A percentile compares a stretch with the other conserved stretches of the same genome.
These are phyloP conservation scores for Tolypeutes matacus DNA, from an alignment of 2,797 vertebrate species.

Conservation along the genomic window DNA sequence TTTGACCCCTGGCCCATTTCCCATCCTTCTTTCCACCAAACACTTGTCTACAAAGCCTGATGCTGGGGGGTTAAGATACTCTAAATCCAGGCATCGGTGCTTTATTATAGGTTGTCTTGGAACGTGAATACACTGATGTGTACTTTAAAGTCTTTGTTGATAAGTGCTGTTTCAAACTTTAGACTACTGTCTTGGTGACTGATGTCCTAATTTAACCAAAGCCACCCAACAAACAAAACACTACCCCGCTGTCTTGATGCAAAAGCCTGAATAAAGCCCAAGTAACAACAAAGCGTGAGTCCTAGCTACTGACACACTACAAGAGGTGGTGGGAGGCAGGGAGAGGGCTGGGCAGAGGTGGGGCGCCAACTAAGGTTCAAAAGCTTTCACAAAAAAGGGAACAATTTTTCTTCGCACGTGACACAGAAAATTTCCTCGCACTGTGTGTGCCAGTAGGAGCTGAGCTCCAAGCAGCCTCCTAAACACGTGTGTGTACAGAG, in stretches of 20 bases:
- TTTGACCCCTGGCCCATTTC: background rate
- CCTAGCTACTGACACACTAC: background rate
- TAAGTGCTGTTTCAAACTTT: background rate
- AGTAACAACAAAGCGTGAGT: background rate
- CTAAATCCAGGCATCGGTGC: background rate
- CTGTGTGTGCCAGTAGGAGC: background rate
- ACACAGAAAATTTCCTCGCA: background rate
- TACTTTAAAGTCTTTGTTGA: background rate
- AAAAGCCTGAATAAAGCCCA: background rate
- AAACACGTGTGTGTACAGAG: rapidly evolving
- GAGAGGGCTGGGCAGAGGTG: background rate
- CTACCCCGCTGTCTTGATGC: background rate
- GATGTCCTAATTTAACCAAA: background rate
- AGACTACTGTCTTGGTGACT: background rate
- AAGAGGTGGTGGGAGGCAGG: background rate
- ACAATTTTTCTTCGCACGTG: background rate
- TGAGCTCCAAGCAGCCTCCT: background rate
- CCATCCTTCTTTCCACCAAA: background rate
- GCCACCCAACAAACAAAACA: background rate
- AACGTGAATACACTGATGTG: background rate
- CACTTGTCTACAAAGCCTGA: background rate
- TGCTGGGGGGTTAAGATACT: rapidly evolving
- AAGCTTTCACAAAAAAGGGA: background rate
- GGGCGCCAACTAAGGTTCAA: background rate
- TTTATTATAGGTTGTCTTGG: background rate